Evolutionary conservation across 2,113 vertebrate genomes (phyloP).

Genomic region (Apodemus sylvaticus): DNA sequence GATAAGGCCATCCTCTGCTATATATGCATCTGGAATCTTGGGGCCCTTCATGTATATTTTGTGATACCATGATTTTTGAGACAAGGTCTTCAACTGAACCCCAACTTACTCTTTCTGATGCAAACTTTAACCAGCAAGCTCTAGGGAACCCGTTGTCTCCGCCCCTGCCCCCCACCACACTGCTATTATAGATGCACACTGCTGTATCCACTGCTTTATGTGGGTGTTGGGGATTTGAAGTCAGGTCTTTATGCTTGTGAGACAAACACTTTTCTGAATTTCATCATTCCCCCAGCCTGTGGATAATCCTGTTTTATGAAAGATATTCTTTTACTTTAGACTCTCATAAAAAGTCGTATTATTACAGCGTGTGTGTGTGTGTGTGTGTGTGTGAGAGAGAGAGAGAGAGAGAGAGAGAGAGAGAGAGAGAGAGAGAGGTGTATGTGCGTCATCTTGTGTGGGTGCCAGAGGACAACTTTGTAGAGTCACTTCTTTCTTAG

Average conservation of each 20-base stretch:
- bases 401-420: no score
- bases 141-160: not conserved
- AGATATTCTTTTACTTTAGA: not conserved
- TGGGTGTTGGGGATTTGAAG: not conserved
- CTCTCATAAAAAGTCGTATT: not conserved
- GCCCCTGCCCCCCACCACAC: rapidly evolving
- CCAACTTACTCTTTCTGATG: not conserved
- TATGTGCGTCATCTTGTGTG: not conserved
- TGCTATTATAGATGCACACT: not conserved
- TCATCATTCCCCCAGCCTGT: not conserved
- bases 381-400: not conserved
- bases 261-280: not conserved
- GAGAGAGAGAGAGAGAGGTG: no score
- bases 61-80: not conserved
- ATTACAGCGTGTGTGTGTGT: not conserved
- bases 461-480: not conserved
- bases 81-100: not conserved
- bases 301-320: not conserved
- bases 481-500: not conserved
- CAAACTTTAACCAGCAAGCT: not conserved
- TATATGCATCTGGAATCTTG: no score
- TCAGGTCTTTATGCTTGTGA: not conserved
- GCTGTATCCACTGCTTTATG: not conserved
- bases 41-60: no score
- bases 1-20: no score